These are phyloP conservation scores for Macropus fuliginosus DNA, from an alignment of 2,797 vertebrate genomes.

Conservation along the genomic window DNA sequence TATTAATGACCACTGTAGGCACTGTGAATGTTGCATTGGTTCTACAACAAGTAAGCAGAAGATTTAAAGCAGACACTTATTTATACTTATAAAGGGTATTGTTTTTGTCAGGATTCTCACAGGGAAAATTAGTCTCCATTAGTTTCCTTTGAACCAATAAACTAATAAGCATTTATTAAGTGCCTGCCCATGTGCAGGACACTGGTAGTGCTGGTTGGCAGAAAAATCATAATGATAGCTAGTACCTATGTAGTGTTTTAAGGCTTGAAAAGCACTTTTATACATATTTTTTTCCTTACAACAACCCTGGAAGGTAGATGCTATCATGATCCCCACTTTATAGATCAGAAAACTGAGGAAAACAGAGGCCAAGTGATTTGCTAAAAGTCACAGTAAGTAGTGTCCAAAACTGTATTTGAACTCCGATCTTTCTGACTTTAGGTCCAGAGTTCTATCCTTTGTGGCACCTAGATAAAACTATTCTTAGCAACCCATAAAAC, in stretches of 20 bases:
- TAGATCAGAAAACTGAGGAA: background rate
- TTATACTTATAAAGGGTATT: background rate
- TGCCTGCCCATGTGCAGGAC: background rate
- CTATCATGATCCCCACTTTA: background rate
- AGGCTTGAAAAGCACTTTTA: background rate
- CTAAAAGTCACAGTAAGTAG: background rate
- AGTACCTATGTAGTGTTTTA: background rate
- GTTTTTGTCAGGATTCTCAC: background rate
- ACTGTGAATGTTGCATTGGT: too few species aligned
- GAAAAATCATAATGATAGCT: background rate
- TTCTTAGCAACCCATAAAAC: background rate
- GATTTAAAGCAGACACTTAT: background rate
- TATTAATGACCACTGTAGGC: too few species aligned
- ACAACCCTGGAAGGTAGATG: background rate
- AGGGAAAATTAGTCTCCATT: background rate
- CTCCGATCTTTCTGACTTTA: background rate
- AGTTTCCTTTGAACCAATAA: background rate
- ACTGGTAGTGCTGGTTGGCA: background rate
- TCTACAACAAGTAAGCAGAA: background rate
- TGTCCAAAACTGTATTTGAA: background rate
- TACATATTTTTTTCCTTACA: background rate
- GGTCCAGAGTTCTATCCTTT: background rate
- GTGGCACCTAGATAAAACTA: background rate
- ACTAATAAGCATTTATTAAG: background rate
- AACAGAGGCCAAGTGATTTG: background rate